A percentile compares a stretch with the other conserved stretches of the same genome.
phyloP scores from a whole-genome alignment of 2,797 vertebrate genomes.

The Syngnathus rostellatus region DNA sequence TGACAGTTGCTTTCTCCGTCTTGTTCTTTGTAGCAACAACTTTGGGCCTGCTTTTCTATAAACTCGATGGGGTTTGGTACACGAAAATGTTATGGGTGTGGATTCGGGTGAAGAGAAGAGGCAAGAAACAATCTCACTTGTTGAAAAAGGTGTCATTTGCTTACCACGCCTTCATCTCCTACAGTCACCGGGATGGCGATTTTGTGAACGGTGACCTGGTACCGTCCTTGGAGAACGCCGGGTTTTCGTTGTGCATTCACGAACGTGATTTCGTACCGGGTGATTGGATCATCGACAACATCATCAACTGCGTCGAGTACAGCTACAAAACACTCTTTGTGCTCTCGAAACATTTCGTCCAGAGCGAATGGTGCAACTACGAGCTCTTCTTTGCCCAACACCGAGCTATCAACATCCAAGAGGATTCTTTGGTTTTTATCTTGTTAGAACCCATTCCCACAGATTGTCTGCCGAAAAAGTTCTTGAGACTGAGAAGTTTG shows the following conservation, averaged over 20 bases:
- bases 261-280: conserved; percentile 79
- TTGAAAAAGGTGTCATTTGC: conserved; percentile 37
- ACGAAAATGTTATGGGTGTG: conserved; percentile 77
- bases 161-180: conserved; percentile 81
- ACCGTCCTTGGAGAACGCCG: conserved; percentile 65
- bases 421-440: conserved; percentile 75
- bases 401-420: conserved; percentile 67
- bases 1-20: conserved; percentile 47
- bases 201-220: conserved; percentile 75
- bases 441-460: conserved; percentile 75
- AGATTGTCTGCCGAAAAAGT: conserved; percentile 71
- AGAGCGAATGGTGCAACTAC: conserved; percentile 87
- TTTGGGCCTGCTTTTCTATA: conserved; percentile 46
- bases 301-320: conserved; percentile 78
- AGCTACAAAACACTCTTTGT: conserved; percentile 83
- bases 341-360: conserved; percentile 78
- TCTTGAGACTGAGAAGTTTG: conserved; percentile 69
- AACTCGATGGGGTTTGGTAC: conserved; percentile 76
- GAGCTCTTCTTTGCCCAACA: conserved; percentile 87
- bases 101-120: conserved; percentile 70
- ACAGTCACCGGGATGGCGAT: conserved; percentile 71
- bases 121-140: conserved; percentile 28
- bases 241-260: conserved; percentile 70
- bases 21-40: conserved; percentile 39
- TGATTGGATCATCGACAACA: conserved; percentile 81